Base-by-base conservation (phyloP, 92 coral and sea anemone species). In the Paragorgia papillata region DNA sequence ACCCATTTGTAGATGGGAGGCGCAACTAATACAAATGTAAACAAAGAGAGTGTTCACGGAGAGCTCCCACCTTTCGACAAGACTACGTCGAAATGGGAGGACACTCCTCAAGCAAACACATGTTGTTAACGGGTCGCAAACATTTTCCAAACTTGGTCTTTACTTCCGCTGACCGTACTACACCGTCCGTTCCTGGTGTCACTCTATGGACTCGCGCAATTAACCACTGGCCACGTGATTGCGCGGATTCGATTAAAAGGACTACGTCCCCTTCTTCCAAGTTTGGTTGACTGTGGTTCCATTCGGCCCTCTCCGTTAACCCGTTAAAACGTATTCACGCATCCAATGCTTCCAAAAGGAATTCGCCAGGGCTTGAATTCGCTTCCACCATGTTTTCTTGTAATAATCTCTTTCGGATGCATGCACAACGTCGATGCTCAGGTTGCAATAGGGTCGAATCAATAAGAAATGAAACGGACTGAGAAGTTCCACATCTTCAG, bases 141-240 rank as follows among this genome's bases (percentile, higher is more conserved):
- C 76, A 57, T 0, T 18, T 63, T 0, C 80, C 34, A 46, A 10
- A 9, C 70, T 74, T 85, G 13, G 86, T 64, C 79, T 74, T 81
- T 13, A 82, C 69, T 59, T 86, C 78, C 17, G 87, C 86, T 12
- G 83, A 48, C 13, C 87, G 58, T 29, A 75, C 86, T 21, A 26
- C 18, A 29, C 67, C 74, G 28, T 86, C 87, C 20, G 13, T 44
- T 50, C 89, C 86, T 1, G 74, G 73, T 27, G 58, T 54, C 8
- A 81, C 86, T 33, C 50, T 76, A 3, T 37, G 81, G 6, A 82
- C 84, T 19, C 77, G 66, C 26, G 75, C 80, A 9, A 82, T 58
- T 25, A 57, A 28, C 87, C 90, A 86, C 28, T 57, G 73, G 35
- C 80, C 59, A 40, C 87, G 51, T 7, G 84, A 80, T 9, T 44